Evolutionary conservation across 2,888 invertebrate species (phyloP), one percentile per base, ranked within the genome.

Genomic region (Cataglyphis rosenhaueri): DNA sequence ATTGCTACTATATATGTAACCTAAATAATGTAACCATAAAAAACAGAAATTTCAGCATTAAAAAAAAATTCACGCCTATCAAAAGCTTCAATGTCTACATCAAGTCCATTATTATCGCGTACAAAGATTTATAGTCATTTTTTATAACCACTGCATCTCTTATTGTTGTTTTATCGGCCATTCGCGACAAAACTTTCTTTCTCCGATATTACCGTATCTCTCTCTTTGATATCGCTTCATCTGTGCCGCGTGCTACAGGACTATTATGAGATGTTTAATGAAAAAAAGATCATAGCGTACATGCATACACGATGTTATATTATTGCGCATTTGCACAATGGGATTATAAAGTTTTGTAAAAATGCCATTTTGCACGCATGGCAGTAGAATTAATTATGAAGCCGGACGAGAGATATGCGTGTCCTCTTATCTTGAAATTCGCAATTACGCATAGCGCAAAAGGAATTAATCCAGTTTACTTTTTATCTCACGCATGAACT

Each of bases 241-340:
- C 25, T 82, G 59, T 38, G n/a, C 55, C 29, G 62, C 73, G 32
- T 68, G 62, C 57, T 35, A 15, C 41, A 41, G n/a, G 41, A 62
- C 61, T 66, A 70, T 88, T 84, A 78, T 66, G 55, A 1, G 70
- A 83, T 61, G 64, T 88, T 85, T 88, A 86, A 88, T 88, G 21
- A 86, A 29, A 84, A 88, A 85, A 82, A 82, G 32, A 65, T n/a
- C 21, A 55, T 35, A 12, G 15, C 6, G 2, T 52, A n/a, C n/a
- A 52, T 2, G 8, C 52, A 44, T 25, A 44, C 25, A 61, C 35
- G 25, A 25, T 35, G 25, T 25, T 44, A 70, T 41, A 21, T 59
- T 44, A 59, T 70, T 55, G 78, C 44, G 8, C 32, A 78, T 25
- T 61, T 79, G 25, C 59, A 25, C 78, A 44, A 79, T 48, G 59